These are phyloP conservation scores for Erebia epiphron DNA, from an alignment of 2,888 invertebrate genomes.

Conservation along the genomic window DNA sequence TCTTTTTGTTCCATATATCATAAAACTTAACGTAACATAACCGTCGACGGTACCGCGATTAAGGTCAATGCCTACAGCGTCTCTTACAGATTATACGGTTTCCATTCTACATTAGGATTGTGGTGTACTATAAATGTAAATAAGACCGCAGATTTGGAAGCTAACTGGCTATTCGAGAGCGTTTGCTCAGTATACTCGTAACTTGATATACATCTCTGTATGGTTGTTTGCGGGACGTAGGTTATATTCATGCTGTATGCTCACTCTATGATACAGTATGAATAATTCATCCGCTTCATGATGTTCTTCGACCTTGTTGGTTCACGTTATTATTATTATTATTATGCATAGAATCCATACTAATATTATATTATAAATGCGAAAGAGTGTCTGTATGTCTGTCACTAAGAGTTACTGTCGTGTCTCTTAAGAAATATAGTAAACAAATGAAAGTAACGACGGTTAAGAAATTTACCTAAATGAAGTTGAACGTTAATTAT, in stretches of 20 bases:
- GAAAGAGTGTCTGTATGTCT: too few species aligned
- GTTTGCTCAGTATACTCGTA: conserved; percentile 40
- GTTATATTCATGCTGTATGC: conserved; percentile 28
- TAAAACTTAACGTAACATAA: not conserved
- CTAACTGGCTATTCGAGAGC: conserved; percentile 43
- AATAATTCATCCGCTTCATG: too few species aligned
- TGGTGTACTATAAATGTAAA: conserved; percentile 48
- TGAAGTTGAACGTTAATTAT: too few species aligned
- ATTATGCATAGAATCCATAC: not conserved
- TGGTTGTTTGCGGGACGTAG: conserved; percentile 35
- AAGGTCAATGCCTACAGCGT: not conserved
- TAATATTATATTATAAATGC: too few species aligned
- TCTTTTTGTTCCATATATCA: too few species aligned
- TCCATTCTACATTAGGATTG: conserved; percentile 33
- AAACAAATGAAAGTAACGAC: too few species aligned
- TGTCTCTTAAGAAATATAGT: too few species aligned
- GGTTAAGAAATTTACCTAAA: too few species aligned
- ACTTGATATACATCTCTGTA: conserved; percentile 34
- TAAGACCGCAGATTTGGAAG: conserved; percentile 40
- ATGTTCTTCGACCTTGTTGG: not conserved
- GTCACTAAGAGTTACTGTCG: too few species aligned
- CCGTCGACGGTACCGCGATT: not conserved
- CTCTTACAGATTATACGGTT: conserved; percentile 3
- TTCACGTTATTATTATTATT: not conserved
- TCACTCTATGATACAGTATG: conserved; percentile 4